Evolutionary conservation across 2,888 invertebrate species (phyloP).

Genomic region (Bombylius major): DNA sequence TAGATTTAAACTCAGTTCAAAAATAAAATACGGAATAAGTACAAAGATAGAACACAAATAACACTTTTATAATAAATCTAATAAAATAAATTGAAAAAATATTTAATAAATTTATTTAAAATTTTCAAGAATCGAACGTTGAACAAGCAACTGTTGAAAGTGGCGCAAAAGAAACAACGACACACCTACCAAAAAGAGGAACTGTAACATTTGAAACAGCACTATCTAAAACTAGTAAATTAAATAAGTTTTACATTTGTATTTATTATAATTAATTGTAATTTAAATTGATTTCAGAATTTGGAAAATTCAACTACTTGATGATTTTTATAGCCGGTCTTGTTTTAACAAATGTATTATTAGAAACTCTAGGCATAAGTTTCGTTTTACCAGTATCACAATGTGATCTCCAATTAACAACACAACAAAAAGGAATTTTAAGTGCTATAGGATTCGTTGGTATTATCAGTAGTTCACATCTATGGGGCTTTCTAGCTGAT

Average conservation of each 20-base stretch:
- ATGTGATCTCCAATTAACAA: slow-evolving; percentile 34
- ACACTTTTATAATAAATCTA: no score
- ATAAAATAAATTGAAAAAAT: no score
- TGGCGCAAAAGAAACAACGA: background rate
- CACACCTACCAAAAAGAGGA: background rate
- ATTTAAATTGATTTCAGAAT: slow-evolving; percentile 26
- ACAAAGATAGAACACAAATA: no score
- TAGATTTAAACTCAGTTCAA: no score
- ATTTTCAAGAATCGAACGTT: background rate
- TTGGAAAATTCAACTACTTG: slow-evolving; percentile 40
- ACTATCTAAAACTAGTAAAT: slow-evolving; percentile 8
- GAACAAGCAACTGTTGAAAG: slow-evolving; percentile 3
- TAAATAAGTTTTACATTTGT: background rate
- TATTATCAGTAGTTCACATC: slow-evolving; percentile 41
- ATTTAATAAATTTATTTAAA: no score
- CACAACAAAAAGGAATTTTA: slow-evolving; percentile 33
- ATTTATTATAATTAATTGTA: background rate
- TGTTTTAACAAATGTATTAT: slow-evolving; percentile 38
- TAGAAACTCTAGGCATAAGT: slow-evolving; percentile 39
- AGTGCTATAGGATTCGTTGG: slow-evolving; percentile 35
- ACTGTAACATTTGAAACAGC: slow-evolving; percentile 4
- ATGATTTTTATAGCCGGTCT: slow-evolving; percentile 39
- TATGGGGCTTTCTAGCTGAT: slow-evolving; percentile 46
- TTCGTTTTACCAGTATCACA: slow-evolving; percentile 42
- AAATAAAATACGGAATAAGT: no score